A percentile compares a stretch with the other conserved stretches of the same genome.
Conservation (phyloP, 2,113 vertebrate species). For the Pelmatolapia mariae region DNA sequence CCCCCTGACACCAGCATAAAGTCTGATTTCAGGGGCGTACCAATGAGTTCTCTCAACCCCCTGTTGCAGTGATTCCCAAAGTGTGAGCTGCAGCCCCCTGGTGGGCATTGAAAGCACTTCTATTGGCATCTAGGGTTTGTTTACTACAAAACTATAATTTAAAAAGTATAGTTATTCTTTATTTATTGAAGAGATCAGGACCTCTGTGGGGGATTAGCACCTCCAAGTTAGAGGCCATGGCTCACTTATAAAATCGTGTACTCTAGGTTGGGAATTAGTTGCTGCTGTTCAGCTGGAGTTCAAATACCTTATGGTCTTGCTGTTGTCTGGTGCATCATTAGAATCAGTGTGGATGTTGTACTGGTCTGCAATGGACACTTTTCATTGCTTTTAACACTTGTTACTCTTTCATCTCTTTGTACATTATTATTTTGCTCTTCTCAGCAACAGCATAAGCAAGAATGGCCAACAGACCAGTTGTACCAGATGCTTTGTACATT, state of each 20-base stretch:
- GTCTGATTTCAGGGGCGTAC: not conserved
- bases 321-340: not conserved
- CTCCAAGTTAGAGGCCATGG: not conserved
- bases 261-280: accelerated
- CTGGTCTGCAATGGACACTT: not conserved
- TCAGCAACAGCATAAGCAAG: not conserved
- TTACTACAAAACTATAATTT: not conserved
- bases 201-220: not conserved
- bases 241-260: not conserved
- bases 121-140: not conserved
- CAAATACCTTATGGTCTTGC: not conserved
- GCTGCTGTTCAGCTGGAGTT: not conserved
- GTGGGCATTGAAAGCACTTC: not conserved
- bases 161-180: not conserved
- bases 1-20: not conserved
- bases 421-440: not conserved
- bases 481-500: not conserved
- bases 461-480: not conserved
- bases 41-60: not conserved
- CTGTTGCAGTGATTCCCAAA: not conserved
- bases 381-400: not conserved
- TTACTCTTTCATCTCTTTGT: not conserved
- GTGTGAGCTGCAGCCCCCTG: not conserved
- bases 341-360: not conserved
- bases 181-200: not conserved